Evolutionary conservation across 2,888 invertebrate genomes (phyloP).

Genomic region (Siphlonurus alternatus): DNA sequence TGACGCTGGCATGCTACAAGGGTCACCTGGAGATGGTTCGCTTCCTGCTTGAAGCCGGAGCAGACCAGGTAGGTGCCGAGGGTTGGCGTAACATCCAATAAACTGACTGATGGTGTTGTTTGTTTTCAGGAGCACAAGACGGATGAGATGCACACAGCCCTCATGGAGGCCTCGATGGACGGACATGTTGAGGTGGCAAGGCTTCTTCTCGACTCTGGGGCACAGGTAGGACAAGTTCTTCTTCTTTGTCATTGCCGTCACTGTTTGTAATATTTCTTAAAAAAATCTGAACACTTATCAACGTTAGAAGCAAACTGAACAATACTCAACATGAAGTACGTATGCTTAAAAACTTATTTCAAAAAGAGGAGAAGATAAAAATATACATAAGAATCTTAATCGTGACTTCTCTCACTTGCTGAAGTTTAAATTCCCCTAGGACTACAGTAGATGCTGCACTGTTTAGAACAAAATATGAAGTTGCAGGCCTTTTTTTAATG

Average conservation of each 20-base stretch:
- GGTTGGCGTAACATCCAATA: neutral
- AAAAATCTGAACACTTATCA: too few species aligned
- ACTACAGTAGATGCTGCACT: too few species aligned
- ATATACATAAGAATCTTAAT: too few species aligned
- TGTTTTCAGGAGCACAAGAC: conserved; percentile 96
- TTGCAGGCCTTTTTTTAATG: too few species aligned
- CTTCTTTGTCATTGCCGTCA: neutral
- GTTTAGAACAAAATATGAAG: too few species aligned
- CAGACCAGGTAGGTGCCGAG: conserved; percentile 48
- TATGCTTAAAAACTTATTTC: too few species aligned
- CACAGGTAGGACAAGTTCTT: conserved; percentile 41
- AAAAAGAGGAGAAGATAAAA: too few species aligned
- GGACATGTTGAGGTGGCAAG: conserved; percentile 97
- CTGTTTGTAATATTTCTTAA: too few species aligned
- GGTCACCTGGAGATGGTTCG: conserved; percentile 95
- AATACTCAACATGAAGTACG: too few species aligned
- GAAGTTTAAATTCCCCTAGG: too few species aligned
- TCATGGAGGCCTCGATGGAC: conserved; percentile 99
- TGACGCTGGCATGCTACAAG: conserved; percentile 90
- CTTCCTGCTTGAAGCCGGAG: conserved; percentile 87
- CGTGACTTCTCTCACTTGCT: too few species aligned
- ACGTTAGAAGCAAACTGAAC: too few species aligned
- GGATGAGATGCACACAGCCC: conserved; percentile 98
- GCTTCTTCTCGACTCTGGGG: conserved; percentile 86
- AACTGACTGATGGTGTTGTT: neutral